These are phyloP conservation scores for human DNA, from an alignment of 2,113 vertebrate genomes.

Conservation along the genomic window DNA sequence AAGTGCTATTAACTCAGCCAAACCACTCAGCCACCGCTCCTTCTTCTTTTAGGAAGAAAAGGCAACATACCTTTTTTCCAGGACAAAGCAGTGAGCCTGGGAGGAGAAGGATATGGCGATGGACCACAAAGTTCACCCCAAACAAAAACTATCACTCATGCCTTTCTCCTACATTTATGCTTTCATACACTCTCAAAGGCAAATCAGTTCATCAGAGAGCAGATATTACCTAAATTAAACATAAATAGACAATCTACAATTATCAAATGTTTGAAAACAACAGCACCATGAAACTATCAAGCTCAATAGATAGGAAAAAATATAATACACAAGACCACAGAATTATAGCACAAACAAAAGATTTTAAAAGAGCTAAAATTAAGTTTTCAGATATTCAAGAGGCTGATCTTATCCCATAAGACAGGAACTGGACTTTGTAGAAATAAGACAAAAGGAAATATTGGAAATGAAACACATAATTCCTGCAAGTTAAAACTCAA, in stretches of 20 bases:
- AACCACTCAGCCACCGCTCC: rapidly evolving
- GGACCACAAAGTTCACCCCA: rapidly evolving
- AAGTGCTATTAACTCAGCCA: neutral
- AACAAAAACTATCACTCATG: neutral
- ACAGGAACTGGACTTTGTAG: neutral
- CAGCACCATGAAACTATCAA: neutral
- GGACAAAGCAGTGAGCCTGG: neutral
- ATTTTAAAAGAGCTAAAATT: neutral
- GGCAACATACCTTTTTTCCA: neutral
- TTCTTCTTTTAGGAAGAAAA: neutral
- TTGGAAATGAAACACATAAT: neutral
- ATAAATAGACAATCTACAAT: neutral
- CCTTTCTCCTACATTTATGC: neutral
- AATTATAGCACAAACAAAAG: neutral
- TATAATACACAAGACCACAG: neutral
- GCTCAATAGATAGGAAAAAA: neutral
- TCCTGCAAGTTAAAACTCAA: neutral
- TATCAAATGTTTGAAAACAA: neutral
- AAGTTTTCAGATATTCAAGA: neutral
- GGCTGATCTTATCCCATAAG: neutral
- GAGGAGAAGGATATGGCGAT: neutral
- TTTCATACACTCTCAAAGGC: neutral
- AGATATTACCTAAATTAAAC: neutral
- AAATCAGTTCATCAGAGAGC: neutral
- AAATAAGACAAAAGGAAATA: neutral